These are phyloP conservation scores for Brachyptera risi DNA, from an alignment of 2,888 invertebrate genomes.

Conservation along the genomic window DNA sequence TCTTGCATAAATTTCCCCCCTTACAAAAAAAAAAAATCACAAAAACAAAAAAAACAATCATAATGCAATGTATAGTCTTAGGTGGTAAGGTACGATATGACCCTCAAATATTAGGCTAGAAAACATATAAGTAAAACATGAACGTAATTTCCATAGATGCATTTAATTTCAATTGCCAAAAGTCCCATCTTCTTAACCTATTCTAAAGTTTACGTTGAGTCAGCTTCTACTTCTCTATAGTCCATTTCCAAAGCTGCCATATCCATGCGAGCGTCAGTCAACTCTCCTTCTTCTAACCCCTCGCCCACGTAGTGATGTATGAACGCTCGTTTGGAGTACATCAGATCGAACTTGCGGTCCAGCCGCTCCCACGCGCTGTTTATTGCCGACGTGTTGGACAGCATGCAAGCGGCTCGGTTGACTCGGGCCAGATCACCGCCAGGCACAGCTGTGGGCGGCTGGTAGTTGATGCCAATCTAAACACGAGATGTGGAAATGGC, in stretches of 20 bases:
- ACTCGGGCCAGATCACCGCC: conserved; percentile 48
- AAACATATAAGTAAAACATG: too few species aligned
- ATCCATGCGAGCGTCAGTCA: conserved; percentile 58
- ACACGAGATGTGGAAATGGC: too few species aligned
- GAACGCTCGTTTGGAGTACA: conserved; percentile 56
- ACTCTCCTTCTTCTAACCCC: conserved; percentile 60
- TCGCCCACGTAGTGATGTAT: conserved; percentile 48
- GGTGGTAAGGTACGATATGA: too few species aligned
- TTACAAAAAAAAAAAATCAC: too few species aligned
- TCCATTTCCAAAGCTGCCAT: conserved; percentile 60
- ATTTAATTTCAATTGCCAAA: too few species aligned
- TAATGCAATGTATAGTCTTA: too few species aligned
- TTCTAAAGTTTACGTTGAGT: conserved; percentile 6
- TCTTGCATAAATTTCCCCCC: too few species aligned
- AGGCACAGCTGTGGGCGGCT: conserved; percentile 49
- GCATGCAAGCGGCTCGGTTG: conserved; percentile 53
- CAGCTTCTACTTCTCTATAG: conserved; percentile 61
- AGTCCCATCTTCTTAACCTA: too few species aligned
- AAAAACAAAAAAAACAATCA: too few species aligned
- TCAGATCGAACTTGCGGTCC: conserved; percentile 55
- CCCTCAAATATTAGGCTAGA: too few species aligned
- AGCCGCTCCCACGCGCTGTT: conserved; percentile 55
- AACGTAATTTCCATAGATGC: too few species aligned
- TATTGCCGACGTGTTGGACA: conserved; percentile 56
- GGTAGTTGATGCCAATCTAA: conserved; percentile 42